phyloP scores from a whole-genome alignment of 2,113 vertebrate genomes.

The Ia io region DNA sequence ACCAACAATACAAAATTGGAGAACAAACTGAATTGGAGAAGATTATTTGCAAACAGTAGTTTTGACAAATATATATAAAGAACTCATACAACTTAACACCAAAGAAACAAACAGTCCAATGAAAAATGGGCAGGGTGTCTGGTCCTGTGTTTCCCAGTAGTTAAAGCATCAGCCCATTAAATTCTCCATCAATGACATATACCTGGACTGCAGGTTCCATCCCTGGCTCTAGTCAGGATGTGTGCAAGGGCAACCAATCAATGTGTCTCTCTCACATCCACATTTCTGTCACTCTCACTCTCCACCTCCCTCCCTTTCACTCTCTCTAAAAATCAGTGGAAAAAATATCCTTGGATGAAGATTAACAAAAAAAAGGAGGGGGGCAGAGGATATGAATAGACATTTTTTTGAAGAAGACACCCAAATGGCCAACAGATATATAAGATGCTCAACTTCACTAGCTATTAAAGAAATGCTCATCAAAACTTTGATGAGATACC shows the following conservation, averaged over 20 bases:
- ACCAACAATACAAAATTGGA: neutral
- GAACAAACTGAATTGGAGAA: neutral
- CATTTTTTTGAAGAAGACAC: neutral
- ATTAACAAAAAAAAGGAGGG: neutral
- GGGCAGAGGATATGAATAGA: neutral
- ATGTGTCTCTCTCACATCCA: too few species aligned
- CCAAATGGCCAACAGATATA: neutral
- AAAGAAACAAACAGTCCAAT: neutral
- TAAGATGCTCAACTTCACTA: neutral
- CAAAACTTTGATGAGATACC: neutral
- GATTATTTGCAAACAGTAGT: neutral
- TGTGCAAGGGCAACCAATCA: too few species aligned
- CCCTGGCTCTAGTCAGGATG: too few species aligned
- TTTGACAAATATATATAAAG: neutral
- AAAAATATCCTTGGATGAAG: too few species aligned
- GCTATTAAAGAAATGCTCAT: neutral
- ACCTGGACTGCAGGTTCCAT: too few species aligned
- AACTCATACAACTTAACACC: neutral
- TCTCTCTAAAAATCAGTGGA: too few species aligned
- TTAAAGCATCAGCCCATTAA: too few species aligned
- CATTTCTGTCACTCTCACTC: too few species aligned
- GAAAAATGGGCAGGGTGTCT: neutral
- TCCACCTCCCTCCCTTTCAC: too few species aligned
- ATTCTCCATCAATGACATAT: too few species aligned
- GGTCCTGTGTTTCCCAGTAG: too few species aligned